Conservation (phyloP, 2,888 invertebrate genomes). For the Galerucella pusilla region DNA sequence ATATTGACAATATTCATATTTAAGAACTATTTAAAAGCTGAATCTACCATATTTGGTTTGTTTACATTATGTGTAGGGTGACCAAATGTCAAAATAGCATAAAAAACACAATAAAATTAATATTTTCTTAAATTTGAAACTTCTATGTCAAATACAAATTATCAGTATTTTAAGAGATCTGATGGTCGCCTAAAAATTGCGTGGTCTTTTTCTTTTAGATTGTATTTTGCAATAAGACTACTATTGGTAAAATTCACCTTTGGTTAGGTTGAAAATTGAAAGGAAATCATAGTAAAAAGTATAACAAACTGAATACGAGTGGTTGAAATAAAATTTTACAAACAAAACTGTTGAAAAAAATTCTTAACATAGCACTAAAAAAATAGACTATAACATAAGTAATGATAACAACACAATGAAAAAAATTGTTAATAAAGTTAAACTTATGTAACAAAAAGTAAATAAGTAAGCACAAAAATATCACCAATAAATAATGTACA, state of each 20-base stretch:
- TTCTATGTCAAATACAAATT: background rate
- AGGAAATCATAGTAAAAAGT: constrained; percentile 29
- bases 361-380: constrained; percentile 55
- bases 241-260: constrained; percentile 45
- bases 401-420: constrained; percentile 52
- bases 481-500: constrained; percentile 48
- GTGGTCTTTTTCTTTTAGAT: background rate
- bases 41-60: background rate
- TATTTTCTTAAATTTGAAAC: background rate
- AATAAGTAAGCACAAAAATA: constrained; percentile 49
- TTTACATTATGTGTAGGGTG: no score
- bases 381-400: constrained; percentile 58
- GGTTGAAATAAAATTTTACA: constrained; percentile 54
- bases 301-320: constrained; percentile 45
- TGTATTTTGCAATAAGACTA: constrained; percentile 40
- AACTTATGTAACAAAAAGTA: constrained; percentile 49
- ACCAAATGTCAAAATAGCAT: no score
- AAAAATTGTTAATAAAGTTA: constrained; percentile 48
- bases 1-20: background rate
- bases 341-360: constrained; percentile 56
- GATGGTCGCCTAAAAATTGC: background rate
- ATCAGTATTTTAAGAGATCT: background rate
- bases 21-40: background rate
- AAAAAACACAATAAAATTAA: no score
- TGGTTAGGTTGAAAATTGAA: constrained; percentile 43